phyloP scores from a whole-genome alignment of 1,140 invertebrate genomes.

The Drosophila saltans region DNA sequence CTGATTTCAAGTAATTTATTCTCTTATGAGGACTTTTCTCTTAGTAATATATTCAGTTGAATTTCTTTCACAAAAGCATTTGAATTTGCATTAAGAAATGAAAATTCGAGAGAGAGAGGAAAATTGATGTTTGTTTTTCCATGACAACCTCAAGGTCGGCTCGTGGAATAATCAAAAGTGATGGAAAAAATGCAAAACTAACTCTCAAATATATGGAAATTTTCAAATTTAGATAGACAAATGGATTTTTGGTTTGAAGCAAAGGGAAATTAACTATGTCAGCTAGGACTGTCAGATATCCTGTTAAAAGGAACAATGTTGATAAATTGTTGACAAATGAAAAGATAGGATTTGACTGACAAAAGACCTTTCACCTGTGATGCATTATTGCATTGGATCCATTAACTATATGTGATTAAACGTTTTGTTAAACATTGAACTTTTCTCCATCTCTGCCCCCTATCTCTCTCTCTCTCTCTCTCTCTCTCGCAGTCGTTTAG shows the following conservation, averaged over 20 bases:
- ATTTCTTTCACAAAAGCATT: no score
- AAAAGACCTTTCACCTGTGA: background rate
- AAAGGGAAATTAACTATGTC: no score
- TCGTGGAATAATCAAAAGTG: background rate
- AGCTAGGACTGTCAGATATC: no score
- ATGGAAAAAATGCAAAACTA: background rate
- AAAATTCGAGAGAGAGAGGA: conserved; percentile 19
- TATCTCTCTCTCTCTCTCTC: background rate
- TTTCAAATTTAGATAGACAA: no score
- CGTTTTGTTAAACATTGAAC: background rate
- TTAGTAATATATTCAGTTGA: no score
- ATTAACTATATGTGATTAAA: background rate
- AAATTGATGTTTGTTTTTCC: background rate
- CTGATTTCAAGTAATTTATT: no score
- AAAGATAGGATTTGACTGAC: no score
- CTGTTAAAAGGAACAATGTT: no score
- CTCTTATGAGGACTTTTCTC: no score
- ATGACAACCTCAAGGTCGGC: conserved; percentile 1
- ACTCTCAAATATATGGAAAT: no score
- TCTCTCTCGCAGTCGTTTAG: background rate
- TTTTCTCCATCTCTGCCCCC: background rate
- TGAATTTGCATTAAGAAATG: conserved; percentile 43
- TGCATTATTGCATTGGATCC: background rate
- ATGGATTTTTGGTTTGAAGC: no score
- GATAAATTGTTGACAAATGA: no score